phyloP scores from a whole-genome alignment of 2,113 vertebrate genomes.

The Aplodontia rufa region DNA sequence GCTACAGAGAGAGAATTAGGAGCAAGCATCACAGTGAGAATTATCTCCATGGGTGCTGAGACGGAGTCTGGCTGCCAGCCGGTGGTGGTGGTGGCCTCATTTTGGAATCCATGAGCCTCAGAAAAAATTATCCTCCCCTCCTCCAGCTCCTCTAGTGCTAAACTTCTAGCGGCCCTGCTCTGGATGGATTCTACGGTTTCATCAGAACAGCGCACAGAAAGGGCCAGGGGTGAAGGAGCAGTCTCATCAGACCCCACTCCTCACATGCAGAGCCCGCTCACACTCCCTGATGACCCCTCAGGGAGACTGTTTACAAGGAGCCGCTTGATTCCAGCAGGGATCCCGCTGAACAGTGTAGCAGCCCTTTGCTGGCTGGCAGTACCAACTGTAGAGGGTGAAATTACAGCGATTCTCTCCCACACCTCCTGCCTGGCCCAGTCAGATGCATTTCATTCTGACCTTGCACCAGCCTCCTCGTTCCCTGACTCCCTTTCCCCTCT shows the following conservation, averaged over 20 bases:
- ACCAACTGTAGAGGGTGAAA: rapidly evolving
- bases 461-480: not conserved
- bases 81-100: not conserved
- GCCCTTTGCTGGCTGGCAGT: not conserved
- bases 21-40: not conserved
- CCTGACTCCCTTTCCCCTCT: not conserved
- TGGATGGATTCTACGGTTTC: not conserved
- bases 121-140: not conserved
- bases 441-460: too few species aligned
- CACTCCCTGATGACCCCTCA: not conserved
- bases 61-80: not conserved
- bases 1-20: not conserved
- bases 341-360: not conserved
- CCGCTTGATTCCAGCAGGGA: not conserved
- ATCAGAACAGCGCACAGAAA: not conserved
- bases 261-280: not conserved
- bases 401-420: rapidly evolving
- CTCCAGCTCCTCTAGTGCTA: not conserved
- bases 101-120: not conserved
- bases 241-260: not conserved
- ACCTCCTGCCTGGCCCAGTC: rapidly evolving
- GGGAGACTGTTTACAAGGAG: not conserved
- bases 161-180: not conserved
- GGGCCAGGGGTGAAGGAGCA: not conserved
- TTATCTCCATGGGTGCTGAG: not conserved